Conservation (phyloP, 2,888 invertebrate species). For the Cheilosia vernalis region DNA sequence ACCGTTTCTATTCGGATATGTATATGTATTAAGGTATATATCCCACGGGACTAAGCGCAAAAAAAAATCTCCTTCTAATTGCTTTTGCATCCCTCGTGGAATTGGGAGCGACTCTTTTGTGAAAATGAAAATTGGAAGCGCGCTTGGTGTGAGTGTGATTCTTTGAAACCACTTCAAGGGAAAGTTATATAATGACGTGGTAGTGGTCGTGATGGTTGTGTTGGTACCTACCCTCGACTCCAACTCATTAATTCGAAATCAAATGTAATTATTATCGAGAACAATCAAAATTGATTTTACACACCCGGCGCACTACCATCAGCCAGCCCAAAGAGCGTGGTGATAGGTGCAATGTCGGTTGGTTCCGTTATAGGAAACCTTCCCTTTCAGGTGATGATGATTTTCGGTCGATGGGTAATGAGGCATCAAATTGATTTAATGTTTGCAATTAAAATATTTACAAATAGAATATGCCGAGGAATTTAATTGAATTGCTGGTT, state of each 20-base stretch:
- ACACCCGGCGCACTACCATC: neutral
- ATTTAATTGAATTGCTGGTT: conserved; percentile 32
- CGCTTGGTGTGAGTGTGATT: conserved; percentile 5
- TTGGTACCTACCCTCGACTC: neutral
- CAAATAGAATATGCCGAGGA: conserved; percentile 24
- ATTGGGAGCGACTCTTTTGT: neutral
- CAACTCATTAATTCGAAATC: conserved; percentile 22
- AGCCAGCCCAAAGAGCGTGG: neutral
- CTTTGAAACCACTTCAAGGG: conserved; percentile 8
- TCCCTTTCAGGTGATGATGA: conserved; percentile 4
- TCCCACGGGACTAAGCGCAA: conserved; percentile 25
- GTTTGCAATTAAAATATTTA: conserved; percentile 46
- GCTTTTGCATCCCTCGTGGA: conserved; percentile 34
- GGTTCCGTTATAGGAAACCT: neutral
- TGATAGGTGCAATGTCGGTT: neutral
- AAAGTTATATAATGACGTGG: neutral
- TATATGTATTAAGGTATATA: neutral
- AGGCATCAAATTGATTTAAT: conserved; percentile 37
- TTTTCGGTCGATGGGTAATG: conserved; percentile 21
- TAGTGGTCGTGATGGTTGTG: neutral
- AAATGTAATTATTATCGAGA: conserved; percentile 25
- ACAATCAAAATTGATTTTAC: conserved; percentile 33
- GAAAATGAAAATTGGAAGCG: neutral
- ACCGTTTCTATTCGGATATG: conserved; percentile 14
- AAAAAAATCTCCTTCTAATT: conserved; percentile 37